These are phyloP conservation scores for Spinus olivaceus DNA, from an alignment of 2,797 vertebrate species.

Conservation along the genomic window DNA sequence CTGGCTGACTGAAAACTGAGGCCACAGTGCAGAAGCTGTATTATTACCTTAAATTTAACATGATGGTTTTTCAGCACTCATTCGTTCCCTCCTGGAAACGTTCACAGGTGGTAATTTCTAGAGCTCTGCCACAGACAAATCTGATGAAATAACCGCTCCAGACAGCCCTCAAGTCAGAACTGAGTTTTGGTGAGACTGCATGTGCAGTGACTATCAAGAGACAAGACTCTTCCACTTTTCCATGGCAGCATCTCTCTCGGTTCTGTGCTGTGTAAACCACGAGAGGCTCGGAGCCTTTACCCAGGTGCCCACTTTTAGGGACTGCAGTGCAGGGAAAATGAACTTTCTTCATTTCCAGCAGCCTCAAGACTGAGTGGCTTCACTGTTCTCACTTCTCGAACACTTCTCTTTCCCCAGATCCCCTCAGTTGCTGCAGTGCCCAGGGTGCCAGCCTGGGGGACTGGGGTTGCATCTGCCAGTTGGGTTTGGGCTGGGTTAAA, in stretches of 20 bases:
- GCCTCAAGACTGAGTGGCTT: neutral
- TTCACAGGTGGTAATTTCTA: neutral
- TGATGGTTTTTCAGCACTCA: neutral
- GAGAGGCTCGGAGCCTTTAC: neutral
- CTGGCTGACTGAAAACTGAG: neutral
- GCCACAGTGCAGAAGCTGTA: neutral
- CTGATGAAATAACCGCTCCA: neutral
- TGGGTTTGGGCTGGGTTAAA: neutral
- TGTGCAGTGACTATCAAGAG: neutral
- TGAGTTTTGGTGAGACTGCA: neutral
- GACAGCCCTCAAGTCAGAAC: neutral
- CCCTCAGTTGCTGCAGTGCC: neutral
- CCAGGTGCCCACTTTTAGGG: neutral
- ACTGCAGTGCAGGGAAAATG: neutral
- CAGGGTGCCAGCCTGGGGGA: neutral
- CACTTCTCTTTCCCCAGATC: neutral
- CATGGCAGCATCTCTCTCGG: neutral
- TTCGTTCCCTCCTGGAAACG: rapidly evolving
- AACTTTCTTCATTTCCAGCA: neutral
- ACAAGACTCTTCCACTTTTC: neutral
- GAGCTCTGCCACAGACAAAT: neutral
- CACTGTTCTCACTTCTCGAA: neutral
- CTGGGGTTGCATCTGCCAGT: neutral
- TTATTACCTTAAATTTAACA: neutral
- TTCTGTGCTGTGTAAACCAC: neutral